phyloP scores from a whole-genome alignment of 1,140 invertebrate genomes.

The Pseudachorutes palmiensis region DNA sequence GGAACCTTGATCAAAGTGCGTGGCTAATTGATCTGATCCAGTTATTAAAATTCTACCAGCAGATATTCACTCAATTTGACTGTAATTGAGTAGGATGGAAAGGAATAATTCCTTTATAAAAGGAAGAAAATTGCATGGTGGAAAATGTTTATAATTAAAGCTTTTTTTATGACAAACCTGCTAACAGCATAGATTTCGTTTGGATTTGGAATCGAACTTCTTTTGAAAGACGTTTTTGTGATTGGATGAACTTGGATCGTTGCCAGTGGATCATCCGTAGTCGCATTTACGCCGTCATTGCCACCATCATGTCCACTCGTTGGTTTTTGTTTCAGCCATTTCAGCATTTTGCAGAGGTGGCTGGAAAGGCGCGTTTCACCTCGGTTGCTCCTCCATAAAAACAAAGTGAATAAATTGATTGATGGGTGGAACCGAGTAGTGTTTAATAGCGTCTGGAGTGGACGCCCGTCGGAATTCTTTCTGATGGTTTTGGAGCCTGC shows the following conservation, averaged over 20 bases:
- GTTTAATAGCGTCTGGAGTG: too few species aligned
- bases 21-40: too few species aligned
- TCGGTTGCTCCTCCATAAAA: not conserved
- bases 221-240: slow-evolving; percentile 28
- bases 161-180: slow-evolving; percentile 24
- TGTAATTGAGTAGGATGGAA: too few species aligned
- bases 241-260: slow-evolving; percentile 33
- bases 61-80: too few species aligned
- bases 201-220: slow-evolving; percentile 16
- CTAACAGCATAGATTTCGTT: slow-evolving; percentile 37
- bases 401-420: not conserved
- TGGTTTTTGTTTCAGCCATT: slow-evolving; percentile 37
- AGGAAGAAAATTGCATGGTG: not conserved
- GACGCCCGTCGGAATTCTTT: too few species aligned
- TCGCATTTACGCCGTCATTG: slow-evolving; percentile 18
- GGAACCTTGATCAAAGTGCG: too few species aligned
- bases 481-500: too few species aligned
- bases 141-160: not conserved
- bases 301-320: slow-evolving; percentile 19
- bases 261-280: slow-evolving; percentile 37
- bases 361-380: not conserved
- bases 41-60: too few species aligned
- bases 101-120: too few species aligned
- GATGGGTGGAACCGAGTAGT: not conserved
- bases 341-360: slow-evolving; percentile 30